phyloP scores from a whole-genome alignment of 2,888 invertebrate genomes.

The Heteropelma amictum region DNA sequence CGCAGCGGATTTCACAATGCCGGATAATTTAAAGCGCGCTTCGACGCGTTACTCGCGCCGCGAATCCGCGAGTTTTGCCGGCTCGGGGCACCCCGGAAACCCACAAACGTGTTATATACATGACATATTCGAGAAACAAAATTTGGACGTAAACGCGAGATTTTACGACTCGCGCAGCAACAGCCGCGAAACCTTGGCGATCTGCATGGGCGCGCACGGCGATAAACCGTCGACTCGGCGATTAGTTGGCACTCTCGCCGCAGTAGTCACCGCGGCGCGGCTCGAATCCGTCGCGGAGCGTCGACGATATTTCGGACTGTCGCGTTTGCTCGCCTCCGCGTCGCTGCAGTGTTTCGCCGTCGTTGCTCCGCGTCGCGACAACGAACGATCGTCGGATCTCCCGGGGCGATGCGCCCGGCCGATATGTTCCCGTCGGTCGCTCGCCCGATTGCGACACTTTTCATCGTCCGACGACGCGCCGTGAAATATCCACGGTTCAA shows the following conservation, averaged over 20 bases:
- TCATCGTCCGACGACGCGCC: background rate
- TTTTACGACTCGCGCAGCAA: too few species aligned
- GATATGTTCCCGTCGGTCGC: background rate
- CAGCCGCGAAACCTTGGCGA: too few species aligned
- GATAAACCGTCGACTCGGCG: too few species aligned
- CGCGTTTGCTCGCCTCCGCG: conserved; percentile 53
- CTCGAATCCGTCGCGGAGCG: conserved; percentile 2
- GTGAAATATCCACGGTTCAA: conserved; percentile 42
- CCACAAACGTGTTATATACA: too few species aligned
- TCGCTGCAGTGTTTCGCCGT: conserved; percentile 59
- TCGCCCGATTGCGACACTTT: background rate
- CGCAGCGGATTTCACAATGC: too few species aligned
- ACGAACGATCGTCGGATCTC: background rate
- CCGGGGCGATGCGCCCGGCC: background rate
- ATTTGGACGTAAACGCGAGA: too few species aligned
- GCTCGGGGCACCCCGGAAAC: too few species aligned
- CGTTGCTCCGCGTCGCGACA: conserved; percentile 1
- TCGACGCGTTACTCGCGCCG: too few species aligned
- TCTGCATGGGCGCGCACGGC: too few species aligned
- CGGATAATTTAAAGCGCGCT: too few species aligned
- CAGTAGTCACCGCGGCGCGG: background rate
- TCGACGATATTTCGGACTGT: conserved; percentile 19
- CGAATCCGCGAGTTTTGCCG: too few species aligned
- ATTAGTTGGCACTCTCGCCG: conserved; percentile 10
- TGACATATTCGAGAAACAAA: too few species aligned